phyloP scores from a whole-genome alignment of 2,113 vertebrate species.

The Corynorhinus townsendii region DNA sequence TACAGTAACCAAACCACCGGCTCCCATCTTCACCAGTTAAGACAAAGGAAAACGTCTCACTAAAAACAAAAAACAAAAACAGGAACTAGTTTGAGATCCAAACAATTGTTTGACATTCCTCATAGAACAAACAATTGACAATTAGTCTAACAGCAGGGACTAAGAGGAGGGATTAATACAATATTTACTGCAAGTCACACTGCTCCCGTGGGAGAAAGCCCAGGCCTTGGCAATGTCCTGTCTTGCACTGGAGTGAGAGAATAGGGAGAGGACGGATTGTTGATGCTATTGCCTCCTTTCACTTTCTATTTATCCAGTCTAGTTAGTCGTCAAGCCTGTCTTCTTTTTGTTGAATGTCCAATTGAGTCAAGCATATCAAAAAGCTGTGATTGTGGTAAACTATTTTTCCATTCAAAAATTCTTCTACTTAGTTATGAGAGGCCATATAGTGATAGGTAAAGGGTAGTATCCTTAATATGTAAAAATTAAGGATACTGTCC shows the following conservation, averaged over 20 bases:
- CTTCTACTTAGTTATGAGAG: slow-evolving; percentile 2
- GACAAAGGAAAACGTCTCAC: slow-evolving; percentile 98
- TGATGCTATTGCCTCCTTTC: neutral
- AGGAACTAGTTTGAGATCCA: slow-evolving; percentile 43
- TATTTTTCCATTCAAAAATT: neutral
- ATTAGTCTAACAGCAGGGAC: neutral
- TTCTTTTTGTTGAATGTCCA: neutral
- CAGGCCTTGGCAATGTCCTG: neutral
- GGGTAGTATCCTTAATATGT: neutral
- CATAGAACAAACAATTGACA: neutral
- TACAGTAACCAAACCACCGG: slow-evolving; percentile 98
- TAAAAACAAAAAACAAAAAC: slow-evolving; percentile 65
- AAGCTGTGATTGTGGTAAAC: neutral
- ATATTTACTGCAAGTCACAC: neutral
- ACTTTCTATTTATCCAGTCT: neutral
- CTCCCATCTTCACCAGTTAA: slow-evolving; percentile 96
- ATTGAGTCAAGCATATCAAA: neutral
- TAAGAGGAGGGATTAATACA: neutral
- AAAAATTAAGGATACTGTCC: neutral
- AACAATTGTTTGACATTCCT: neutral
- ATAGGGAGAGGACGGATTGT: neutral
- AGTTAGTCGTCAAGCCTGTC: neutral
- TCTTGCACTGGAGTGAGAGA: neutral
- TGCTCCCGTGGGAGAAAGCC: neutral
- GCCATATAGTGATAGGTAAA: neutral